phyloP scores from a whole-genome alignment of 2,797 vertebrate species.

The Enteromius mattozi region DNA sequence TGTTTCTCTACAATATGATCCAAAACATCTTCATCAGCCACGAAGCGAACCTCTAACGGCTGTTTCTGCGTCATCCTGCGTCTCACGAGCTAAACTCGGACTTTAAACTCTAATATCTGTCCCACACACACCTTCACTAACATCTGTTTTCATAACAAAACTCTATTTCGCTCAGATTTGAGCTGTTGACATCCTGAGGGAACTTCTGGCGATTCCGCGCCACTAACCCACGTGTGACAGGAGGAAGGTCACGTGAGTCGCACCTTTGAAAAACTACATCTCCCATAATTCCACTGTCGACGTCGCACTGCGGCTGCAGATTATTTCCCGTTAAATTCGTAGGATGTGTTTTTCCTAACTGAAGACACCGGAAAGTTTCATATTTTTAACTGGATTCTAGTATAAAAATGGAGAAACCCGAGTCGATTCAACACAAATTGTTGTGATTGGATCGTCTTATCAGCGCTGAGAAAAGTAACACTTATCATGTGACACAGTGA shows the following conservation, averaged over 20 bases:
- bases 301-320: background rate
- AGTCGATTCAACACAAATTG: rapidly evolving
- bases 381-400: background rate
- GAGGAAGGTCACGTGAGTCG: conserved; percentile 58
- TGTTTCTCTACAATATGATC: conserved; percentile 89
- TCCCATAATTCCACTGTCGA: background rate
- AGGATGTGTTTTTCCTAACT: background rate
- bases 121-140: background rate
- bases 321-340: background rate
- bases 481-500: background rate
- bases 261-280: background rate
- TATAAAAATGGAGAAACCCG: rapidly evolving
- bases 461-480: background rate
- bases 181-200: background rate
- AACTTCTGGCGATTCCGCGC: conserved; percentile 69
- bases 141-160: conserved; percentile 20
- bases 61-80: conserved; percentile 41
- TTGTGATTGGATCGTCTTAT: background rate
- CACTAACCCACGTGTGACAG: conserved; percentile 75
- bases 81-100: background rate
- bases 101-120: background rate
- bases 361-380: too few species aligned
- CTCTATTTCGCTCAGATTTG: rapidly evolving
- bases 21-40: conserved; percentile 89
- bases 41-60: conserved; percentile 83